These are phyloP conservation scores for Nesometra sesokonis DNA, from an alignment of 35 echinoderm and acorn worm genomes.

Conservation along the genomic window DNA sequence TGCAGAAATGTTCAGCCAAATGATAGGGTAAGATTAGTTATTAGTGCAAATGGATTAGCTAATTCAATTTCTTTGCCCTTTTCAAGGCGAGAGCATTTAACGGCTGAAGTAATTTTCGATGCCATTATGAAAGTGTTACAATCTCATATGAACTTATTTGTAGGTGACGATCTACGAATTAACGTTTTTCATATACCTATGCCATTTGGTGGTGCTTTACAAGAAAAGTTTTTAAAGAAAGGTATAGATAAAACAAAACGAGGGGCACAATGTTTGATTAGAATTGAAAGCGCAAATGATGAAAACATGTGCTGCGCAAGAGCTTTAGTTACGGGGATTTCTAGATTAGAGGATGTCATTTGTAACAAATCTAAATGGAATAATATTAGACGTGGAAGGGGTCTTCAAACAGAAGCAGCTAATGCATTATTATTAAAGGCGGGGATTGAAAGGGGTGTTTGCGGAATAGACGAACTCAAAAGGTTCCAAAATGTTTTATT, in stretches of 20 bases:
- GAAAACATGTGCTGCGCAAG: neutral
- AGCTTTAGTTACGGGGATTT: neutral
- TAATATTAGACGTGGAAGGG: neutral
- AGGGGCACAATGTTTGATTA: neutral
- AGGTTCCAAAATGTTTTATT: neutral
- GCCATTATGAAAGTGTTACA: neutral
- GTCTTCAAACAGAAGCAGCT: neutral
- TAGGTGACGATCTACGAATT: neutral
- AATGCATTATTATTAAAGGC: neutral
- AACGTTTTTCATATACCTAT: neutral
- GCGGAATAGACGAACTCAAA: neutral
- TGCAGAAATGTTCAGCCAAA: neutral
- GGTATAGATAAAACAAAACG: neutral
- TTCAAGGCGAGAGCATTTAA: neutral
- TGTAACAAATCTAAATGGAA: neutral
- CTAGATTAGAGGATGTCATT: neutral
- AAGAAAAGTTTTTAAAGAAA: neutral
- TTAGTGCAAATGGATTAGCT: neutral
- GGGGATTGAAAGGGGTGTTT: neutral
- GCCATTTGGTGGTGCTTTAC: neutral
- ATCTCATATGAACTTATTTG: neutral
- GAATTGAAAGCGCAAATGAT: neutral
- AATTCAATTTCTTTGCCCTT: neutral
- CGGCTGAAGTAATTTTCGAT: neutral
- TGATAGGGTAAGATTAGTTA: neutral